phyloP scores from a whole-genome alignment of 2,113 vertebrate species.

The Chloebia gouldiae region DNA sequence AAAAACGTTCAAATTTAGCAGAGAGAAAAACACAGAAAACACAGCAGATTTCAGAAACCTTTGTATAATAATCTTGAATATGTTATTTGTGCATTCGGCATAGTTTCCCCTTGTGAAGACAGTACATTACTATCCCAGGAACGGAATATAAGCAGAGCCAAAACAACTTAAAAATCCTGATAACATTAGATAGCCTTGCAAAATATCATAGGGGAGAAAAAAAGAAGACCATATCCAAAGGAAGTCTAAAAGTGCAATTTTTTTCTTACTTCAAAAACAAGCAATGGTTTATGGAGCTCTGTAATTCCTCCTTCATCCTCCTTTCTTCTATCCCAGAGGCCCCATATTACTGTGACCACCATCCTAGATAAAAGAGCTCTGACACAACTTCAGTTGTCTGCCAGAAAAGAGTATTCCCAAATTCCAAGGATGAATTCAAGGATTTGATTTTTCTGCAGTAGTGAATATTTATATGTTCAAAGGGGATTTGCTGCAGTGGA shows the following conservation, averaged over 20 bases:
- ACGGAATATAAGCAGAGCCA: neutral
- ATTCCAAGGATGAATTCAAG: neutral
- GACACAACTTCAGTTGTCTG: neutral
- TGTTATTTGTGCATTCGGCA: neutral
- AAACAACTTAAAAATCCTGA: neutral
- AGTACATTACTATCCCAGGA: neutral
- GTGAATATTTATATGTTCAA: conserved; percentile 6
- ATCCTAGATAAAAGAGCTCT: neutral
- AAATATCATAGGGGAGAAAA: neutral
- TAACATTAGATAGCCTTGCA: neutral
- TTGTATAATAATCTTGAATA: neutral
- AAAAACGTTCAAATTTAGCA: neutral
- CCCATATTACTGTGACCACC: neutral
- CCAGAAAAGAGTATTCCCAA: conserved; percentile 13
- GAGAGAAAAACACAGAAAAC: neutral
- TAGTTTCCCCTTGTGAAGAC: neutral
- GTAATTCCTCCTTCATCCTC: neutral
- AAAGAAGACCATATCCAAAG: neutral
- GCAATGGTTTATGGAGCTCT: neutral
- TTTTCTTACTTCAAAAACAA: neutral
- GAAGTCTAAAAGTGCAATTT: neutral
- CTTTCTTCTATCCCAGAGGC: neutral
- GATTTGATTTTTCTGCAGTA: neutral
- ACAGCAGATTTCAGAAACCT: neutral
- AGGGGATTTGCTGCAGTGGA: neutral